Percentiles rank a stretch among this genome's conserved stretches.
phyloP scores from a whole-genome alignment of 2,888 invertebrate genomes.

The Scotopteryx bipunctaria region DNA sequence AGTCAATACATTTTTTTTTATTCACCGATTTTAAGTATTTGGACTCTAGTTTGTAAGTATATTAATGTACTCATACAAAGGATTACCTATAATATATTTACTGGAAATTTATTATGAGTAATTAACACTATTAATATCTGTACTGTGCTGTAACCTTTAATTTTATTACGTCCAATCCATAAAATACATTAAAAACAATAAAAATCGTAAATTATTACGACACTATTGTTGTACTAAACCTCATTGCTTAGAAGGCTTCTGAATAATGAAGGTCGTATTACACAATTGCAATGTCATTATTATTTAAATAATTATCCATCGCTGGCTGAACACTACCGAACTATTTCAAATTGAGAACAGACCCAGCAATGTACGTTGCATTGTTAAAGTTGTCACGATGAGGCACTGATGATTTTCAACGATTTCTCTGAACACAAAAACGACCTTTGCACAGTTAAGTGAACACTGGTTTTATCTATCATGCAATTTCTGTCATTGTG shows the following conservation, averaged over 20 bases:
- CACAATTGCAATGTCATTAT: conserved; percentile 25
- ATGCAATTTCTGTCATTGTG: neutral
- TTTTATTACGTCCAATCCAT: neutral
- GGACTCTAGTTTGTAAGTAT: too few species aligned
- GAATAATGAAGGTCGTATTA: conserved; percentile 59
- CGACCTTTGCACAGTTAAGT: conserved; percentile 28
- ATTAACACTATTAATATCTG: neutral
- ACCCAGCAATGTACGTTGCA: conserved; percentile 13
- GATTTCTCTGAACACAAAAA: conserved; percentile 23
- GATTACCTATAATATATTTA: too few species aligned
- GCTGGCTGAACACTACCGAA: conserved; percentile 1
- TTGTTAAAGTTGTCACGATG: conserved; percentile 4
- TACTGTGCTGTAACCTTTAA: neutral
- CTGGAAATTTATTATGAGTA: too few species aligned
- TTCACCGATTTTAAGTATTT: too few species aligned
- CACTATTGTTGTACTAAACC: conserved; percentile 54
- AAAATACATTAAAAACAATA: conserved; percentile 8
- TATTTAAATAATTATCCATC: conserved; percentile 8
- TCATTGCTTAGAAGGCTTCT: conserved; percentile 47
- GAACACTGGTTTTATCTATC: conserved; percentile 17
- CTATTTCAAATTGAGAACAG: neutral
- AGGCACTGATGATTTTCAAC: conserved; percentile 22
- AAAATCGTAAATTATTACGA: conserved; percentile 34
- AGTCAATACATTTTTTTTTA: too few species aligned
- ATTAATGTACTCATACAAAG: too few species aligned